Evolutionary conservation across 2,797 vertebrate species (phyloP).

Genomic region (Coregonus suidteri): DNA sequence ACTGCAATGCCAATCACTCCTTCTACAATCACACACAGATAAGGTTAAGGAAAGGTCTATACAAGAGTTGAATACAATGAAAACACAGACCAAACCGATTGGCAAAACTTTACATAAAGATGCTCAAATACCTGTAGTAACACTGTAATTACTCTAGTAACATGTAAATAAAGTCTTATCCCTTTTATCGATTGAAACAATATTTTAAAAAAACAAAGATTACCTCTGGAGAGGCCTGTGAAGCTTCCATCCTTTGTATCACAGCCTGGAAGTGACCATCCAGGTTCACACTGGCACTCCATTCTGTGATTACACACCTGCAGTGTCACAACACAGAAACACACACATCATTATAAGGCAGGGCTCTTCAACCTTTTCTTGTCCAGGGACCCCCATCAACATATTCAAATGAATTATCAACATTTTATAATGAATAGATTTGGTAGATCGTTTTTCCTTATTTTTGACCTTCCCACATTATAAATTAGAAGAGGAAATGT

Average conservation of each 20-base stretch:
- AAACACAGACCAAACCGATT: not conserved
- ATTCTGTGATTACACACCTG: constrained; percentile 79
- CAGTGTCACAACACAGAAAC: not conserved
- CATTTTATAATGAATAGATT: too few species aligned
- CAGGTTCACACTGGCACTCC: constrained; percentile 76
- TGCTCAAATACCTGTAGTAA: not conserved
- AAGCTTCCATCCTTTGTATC: rapidly evolving
- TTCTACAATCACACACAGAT: constrained; percentile 36
- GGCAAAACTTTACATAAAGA: not conserved
- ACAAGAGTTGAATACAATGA: not conserved
- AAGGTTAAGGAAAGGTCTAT: not conserved
- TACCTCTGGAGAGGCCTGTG: constrained; percentile 45
- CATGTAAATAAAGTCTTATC: not conserved
- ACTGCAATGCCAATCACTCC: constrained; percentile 35
- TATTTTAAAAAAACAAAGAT: too few species aligned
- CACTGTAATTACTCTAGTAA: not conserved
- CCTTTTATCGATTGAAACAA: too few species aligned
- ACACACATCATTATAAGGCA: not conserved
- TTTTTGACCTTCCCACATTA: too few species aligned
- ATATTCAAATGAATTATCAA: too few species aligned
- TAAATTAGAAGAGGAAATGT: too few species aligned
- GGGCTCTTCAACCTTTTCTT: too few species aligned
- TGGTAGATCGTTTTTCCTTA: too few species aligned
- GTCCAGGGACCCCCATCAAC: too few species aligned
- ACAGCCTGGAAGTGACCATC: constrained; percentile 72